Percentiles rank a stretch among this genome's conserved stretches.
Conservation (phyloP, 2,888 invertebrate genomes). For the Idaea biselata region DNA sequence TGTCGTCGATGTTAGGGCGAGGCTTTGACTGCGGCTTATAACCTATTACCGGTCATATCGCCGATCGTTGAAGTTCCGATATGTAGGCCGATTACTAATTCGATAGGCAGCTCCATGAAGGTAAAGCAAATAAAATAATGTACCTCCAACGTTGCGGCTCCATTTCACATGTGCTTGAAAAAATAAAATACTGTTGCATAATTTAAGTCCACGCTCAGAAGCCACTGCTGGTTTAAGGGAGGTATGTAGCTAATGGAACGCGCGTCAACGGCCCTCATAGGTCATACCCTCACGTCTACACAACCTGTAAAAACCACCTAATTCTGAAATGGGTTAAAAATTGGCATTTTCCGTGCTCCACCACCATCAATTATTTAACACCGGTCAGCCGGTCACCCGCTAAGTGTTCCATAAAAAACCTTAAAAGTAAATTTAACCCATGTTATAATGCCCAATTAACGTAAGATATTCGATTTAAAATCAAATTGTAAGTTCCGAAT, state of each 20-base stretch:
- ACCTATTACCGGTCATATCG: too few species aligned
- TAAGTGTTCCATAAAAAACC: constrained; percentile 3
- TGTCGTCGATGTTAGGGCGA: too few species aligned
- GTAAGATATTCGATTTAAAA: constrained; percentile 3
- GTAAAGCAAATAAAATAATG: not conserved
- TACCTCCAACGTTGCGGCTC: not conserved
- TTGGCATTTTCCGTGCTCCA: constrained; percentile 4
- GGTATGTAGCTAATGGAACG: not conserved
- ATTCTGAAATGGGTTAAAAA: constrained; percentile 5
- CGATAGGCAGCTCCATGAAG: too few species aligned
- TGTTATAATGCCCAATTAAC: not conserved
- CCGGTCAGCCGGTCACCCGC: constrained; percentile 1
- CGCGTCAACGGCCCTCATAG: constrained; percentile 1
- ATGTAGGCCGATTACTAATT: too few species aligned
- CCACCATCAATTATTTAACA: not conserved
- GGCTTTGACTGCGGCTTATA: too few species aligned
- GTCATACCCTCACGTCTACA: constrained; percentile 2
- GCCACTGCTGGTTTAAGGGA: not conserved
- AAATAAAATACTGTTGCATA: not conserved
- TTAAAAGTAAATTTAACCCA: constrained; percentile 1
- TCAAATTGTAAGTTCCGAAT: not conserved
- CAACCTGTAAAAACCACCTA: constrained; percentile 2
- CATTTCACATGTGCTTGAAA: not conserved
- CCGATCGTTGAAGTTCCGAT: too few species aligned
- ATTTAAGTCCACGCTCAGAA: not conserved